Base-by-base conservation (phyloP, 2,888 invertebrate species). In the Thereva unica region DNA sequence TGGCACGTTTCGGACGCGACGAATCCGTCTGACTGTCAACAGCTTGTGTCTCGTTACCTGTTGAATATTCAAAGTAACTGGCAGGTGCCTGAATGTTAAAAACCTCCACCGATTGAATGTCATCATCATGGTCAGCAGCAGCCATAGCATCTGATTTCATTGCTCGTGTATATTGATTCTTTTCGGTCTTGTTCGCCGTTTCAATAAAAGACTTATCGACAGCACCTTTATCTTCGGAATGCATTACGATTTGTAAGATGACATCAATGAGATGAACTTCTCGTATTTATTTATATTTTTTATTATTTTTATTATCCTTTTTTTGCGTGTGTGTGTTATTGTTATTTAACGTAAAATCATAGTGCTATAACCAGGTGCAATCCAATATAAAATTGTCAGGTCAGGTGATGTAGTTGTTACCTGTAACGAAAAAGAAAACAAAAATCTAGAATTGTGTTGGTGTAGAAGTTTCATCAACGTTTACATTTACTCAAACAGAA, bases 1-100 rank as follows among this genome's bases (percentile, higher is more conserved):
- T 69, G 47, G 67, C 44, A 42, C 69, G 63, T 61, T 64, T 66
- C 55, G 69, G 69, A 59, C 69, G 67, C 61, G 61, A 12, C 7
- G 64, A 61, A 44, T 69, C 56, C 49, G 61, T 49, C 50, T 66
- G 68, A 65, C 54, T 66, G 50, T 61, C 66, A 49, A 56, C 57
- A 23, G 63, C 57, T 61, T 66, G 66, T 50, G 64, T 54, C 44
- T 66, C 66, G 49, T 66, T 66, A 9, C 66, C 66, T 10, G 66
- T 66, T 41, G 66, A 66, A 56, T 66, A 66, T 52, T 66, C 56
- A 54, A 57, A 66, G 50, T 50, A 66, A 50, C 57, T 57, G 49
- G 35, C 66, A 7, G 66, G 50, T 47, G 50, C 40, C 42, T 40
- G 56, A 42, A 50, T 37, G 50, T 66, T 56, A 34, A 66, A 57